These are phyloP conservation scores for Oophaga pumilio DNA, from an alignment of 2,113 vertebrate genomes.

Conservation along the genomic window DNA sequence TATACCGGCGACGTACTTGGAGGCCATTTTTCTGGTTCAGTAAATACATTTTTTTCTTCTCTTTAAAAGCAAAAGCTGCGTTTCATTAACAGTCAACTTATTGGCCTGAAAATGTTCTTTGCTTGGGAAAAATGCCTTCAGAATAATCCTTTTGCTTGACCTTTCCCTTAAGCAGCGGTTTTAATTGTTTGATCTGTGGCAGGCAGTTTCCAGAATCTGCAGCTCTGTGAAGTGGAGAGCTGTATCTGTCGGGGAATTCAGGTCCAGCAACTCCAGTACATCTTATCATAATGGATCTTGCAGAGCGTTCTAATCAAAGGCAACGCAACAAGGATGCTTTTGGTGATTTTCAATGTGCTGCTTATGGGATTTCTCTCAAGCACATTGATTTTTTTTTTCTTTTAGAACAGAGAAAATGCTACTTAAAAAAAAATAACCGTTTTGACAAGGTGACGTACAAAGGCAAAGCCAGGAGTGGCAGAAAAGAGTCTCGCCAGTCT, in stretches of 20 bases:
- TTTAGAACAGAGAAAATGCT: slow-evolving; percentile 33
- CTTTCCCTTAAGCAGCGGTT: slow-evolving; percentile 4
- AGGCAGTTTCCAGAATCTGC: not conserved
- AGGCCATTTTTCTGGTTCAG: not conserved
- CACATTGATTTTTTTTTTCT: slow-evolving; percentile 39
- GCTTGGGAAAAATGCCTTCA: slow-evolving; percentile 14
- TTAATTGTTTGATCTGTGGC: slow-evolving; percentile 35
- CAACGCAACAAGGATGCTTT: not conserved
- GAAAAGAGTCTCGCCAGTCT: not conserved
- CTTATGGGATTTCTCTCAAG: slow-evolving; percentile 41
- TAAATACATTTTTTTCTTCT: not conserved
- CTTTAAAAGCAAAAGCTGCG: not conserved
- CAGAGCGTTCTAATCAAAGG: slow-evolving; percentile 33
- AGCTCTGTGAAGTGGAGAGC: slow-evolving; percentile 18
- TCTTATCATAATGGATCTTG: slow-evolving; percentile 28
- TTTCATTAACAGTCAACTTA: slow-evolving; percentile 4
- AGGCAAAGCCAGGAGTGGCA: not conserved
- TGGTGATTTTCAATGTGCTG: slow-evolving; percentile 24
- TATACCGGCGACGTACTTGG: not conserved
- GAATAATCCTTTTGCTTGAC: slow-evolving; percentile 34
- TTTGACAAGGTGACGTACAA: slow-evolving; percentile 44
- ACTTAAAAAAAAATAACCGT: slow-evolving; percentile 32
- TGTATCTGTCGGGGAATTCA: slow-evolving; percentile 3
- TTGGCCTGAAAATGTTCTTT: not conserved
- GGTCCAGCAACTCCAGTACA: not conserved